Base-by-base conservation (phyloP, 2,113 vertebrate species). In the Calidris pygmaea region DNA sequence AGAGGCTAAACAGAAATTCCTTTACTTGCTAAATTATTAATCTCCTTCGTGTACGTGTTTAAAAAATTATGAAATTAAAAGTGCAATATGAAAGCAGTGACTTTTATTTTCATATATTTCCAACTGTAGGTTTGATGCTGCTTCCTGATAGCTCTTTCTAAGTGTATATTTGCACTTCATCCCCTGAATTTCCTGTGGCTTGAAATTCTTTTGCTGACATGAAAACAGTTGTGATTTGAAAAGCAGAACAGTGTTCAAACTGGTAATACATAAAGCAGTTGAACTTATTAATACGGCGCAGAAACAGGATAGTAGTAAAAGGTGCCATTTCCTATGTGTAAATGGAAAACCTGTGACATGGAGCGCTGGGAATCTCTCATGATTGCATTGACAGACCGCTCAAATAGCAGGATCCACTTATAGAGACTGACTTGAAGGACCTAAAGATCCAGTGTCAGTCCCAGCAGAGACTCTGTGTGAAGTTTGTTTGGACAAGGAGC, bases 11-110 rank as follows among this genome's bases (percentile, higher is more conserved):
- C 55, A 75, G 96, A 98, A 97, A 97, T 97, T 97, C 93, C 87
- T 95, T 91, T 88, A 79, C 76, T 30, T 45, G 27, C 60, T 95
- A 82, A 96, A 98, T 97, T 98, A 98, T 98, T 97, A 89, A 97
- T 96, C 74, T 95, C 79, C n/a, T 67, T 66, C 93, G 50, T 94
- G 94, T 95, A 70, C 83, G 13, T 81, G 37, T 91, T 88, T 48
- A 66, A 93, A 75, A 53, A 86, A 89, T 45, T 22, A 63, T 80
- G 50, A 74, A 74, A 82, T 76, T 67, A 71, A 53, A 85, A 70
- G 20, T 62, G 27, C 37, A 37, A 21, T 34, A 23, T 34, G 63
- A 96, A 87, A 76, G 4, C 24, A 48, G 34, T 60, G 45, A 19
- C 34, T 48, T 74, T 50, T 67, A 85, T 82, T 56, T 66, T 43